Conservation (phyloP, 1,140 invertebrate genomes). For the Halyomorpha halys region DNA sequence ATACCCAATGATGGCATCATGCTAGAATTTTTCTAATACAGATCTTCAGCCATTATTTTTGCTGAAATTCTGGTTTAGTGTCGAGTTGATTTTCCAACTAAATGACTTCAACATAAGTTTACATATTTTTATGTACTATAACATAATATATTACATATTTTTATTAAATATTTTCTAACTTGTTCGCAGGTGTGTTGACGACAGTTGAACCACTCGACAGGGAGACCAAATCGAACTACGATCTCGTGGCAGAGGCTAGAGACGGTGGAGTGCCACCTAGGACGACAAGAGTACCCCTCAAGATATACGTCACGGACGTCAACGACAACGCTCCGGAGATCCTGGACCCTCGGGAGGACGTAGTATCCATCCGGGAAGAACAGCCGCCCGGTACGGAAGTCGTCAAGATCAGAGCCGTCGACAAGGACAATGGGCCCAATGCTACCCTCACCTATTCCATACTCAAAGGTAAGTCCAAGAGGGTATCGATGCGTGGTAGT, state of each 20-base stretch:
- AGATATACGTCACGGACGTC: constrained; percentile 66
- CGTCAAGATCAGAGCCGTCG: constrained; percentile 69
- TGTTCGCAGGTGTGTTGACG: constrained; percentile 64
- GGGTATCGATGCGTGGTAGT: no score
- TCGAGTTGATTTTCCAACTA: no score
- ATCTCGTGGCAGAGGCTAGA: constrained; percentile 69
- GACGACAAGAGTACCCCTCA: constrained; percentile 58
- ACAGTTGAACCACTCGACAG: constrained; percentile 73
- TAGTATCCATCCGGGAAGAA: constrained; percentile 78
- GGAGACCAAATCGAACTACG: constrained; percentile 64
- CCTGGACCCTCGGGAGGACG: constrained; percentile 74
- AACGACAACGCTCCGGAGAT: constrained; percentile 88
- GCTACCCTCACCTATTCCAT: constrained; percentile 79
- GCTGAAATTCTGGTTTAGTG: no score
- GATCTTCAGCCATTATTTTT: no score
- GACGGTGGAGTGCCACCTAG: constrained; percentile 73
- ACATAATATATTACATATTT: no score
- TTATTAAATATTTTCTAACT: no score
- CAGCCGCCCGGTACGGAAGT: constrained; percentile 77
- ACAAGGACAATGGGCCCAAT: constrained; percentile 79
- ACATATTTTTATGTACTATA: no score
- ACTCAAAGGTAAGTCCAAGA: constrained; percentile 48
- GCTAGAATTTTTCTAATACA: no score
- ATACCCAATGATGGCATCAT: no score
- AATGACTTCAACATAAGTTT: no score